Evolutionary conservation across 2,888 invertebrate species (phyloP), one percentile per base, ranked within the genome.

Genomic region (Ditula angustiorana): DNA sequence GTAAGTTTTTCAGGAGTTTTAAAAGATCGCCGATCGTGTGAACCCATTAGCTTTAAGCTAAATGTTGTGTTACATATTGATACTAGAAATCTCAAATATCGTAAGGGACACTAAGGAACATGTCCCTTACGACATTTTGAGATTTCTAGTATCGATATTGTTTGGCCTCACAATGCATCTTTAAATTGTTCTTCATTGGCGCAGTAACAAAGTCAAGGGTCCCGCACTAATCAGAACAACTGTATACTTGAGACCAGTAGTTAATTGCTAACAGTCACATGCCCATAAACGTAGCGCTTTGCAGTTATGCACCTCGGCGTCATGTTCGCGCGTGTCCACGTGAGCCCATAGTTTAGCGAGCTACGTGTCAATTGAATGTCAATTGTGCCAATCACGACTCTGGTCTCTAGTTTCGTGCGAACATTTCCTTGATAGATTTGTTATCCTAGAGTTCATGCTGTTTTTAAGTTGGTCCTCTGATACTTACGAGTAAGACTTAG

Each of bases 281-380:
- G 44, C 59, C 10, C 53, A 50, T 30, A 11, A 19, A 26, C 2
- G 46, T 46, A 16, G 26, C 50, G 30, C 30, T 16, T 50, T 11
- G 50, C 50, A 19, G 49, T 46, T 46, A 23, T 23, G 23, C 46
- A 23, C 21, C 23, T 10, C 23, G 7, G 23, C 46, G 23, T 46
- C 13, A 56, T 23, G 13, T 55, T 49, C 28, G 26, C 35, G 26
- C 13, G 19, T 4, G 1, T 35, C 30, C 62, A 57, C 41, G 50
- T 57, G 64, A 61, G 46, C 46, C 56, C 55, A 33, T 30, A 61
- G 49, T 56, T 62, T 55, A 46, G 41, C 52, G 35, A 26, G 11
- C 21, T 41, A 56, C 58, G 67, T 70, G 64, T 66, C 69, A 70
- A 71, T 71, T 70, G 63, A 65, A 50, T 60, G 55, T 28, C 59